Evolutionary conservation across 2,113 vertebrate genomes (phyloP), one percentile per base, ranked within the genome.

Genomic region (Erinaceus europaeus): DNA sequence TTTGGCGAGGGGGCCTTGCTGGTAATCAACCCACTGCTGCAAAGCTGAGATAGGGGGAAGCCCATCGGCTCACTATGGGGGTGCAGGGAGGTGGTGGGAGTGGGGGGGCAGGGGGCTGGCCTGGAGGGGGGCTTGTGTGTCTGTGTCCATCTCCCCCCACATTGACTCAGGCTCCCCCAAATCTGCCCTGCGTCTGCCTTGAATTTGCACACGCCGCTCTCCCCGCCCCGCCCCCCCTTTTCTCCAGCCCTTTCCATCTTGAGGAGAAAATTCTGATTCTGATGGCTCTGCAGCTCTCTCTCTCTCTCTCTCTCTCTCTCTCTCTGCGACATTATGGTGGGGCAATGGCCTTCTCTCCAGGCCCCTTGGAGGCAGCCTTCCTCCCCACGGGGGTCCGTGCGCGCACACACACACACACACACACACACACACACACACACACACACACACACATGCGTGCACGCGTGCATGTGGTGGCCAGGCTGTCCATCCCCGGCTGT

Each of bases 11-110:
- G 97, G 95, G 97, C 94, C n/a, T 95, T 97, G 96, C 94, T 93
- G 96, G 96, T 97, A 97, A 97, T 97, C 97, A 98, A 96, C 96
- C 97, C 95, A 96, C 96, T 97, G 97, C 97, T 98, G 97, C 97
- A 98, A 97, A 97, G 97, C 96, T 95, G 97, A 97, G 97, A 97
- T 98, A 98, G 79, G 96, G 79, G 96, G 96, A 97, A 97, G 97
- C 97, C 97, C 95, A 96, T 96, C 97, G 86, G 96, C 96, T 95
- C 96, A 97, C 95, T 96, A 96, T 96, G 89, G 94, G 92, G 93
- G 90, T 73, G 90, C 94, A 90, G 96, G 93, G 96, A 93, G 95
- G 93, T 96, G 96, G 97, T 95, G 97, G 95, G 93, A 53, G 29
- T 79, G 84, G 96, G 96, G 93, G 57, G 87, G 91, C 50, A 42